Evolutionary conservation across 2,113 vertebrate genomes (phyloP).

Genomic region (Cephalopholis sonnerati): DNA sequence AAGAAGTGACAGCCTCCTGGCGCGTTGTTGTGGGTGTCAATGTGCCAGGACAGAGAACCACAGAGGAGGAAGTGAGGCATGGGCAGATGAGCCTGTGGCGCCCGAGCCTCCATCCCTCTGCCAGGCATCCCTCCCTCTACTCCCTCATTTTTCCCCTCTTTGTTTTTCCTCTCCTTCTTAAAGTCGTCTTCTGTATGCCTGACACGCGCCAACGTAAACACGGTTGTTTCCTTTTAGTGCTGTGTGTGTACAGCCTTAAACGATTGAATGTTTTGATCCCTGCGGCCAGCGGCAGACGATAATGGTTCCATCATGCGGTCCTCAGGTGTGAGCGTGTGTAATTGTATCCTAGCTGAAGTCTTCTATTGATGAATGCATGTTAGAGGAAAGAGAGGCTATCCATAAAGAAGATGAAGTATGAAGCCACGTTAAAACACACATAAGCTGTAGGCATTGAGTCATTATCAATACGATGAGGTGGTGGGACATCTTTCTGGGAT

Average conservation of each 20-base stretch:
- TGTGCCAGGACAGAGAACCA: slow-evolving; percentile 48
- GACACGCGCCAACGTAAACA: slow-evolving; percentile 57
- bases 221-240: slow-evolving; percentile 26
- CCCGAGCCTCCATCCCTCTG: slow-evolving; percentile 18
- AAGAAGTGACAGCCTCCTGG: slow-evolving; percentile 35
- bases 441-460: slow-evolving; percentile 8
- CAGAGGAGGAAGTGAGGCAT: slow-evolving; percentile 56
- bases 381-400: neutral
- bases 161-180: slow-evolving; percentile 27
- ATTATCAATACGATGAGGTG: slow-evolving; percentile 15
- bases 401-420: neutral
- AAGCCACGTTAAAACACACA: neutral
- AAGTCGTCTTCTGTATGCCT: slow-evolving; percentile 4
- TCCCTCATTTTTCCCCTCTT: slow-evolving; percentile 31
- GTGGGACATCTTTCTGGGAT: slow-evolving; percentile 34
- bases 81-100: slow-evolving; percentile 57
- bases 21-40: slow-evolving; percentile 47
- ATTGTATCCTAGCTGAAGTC: slow-evolving; percentile 4
- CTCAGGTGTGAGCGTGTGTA: neutral
- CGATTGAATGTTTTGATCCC: slow-evolving; percentile 14
- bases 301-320: neutral
- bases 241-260: slow-evolving; percentile 15
- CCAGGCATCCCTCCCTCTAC: slow-evolving; percentile 13
- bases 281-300: neutral
- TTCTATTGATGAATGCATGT: slow-evolving; percentile 2